Percentiles rank a stretch among this genome's conserved stretches.
These are phyloP conservation scores for Taphrorychus bicolor DNA, from an alignment of 2,888 invertebrate species.

Conservation along the genomic window DNA sequence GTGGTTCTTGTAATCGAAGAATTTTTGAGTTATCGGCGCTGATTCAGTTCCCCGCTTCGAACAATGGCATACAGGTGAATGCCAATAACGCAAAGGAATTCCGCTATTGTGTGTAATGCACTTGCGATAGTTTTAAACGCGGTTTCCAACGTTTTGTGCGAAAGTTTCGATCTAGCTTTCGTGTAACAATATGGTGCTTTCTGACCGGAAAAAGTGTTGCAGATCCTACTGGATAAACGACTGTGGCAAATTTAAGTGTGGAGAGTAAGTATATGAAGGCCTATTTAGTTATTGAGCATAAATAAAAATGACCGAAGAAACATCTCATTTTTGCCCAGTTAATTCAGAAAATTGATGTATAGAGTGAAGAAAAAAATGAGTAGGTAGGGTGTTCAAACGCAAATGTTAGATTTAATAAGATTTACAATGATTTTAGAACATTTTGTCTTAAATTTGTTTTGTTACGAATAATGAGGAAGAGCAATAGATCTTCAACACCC, in stretches of 20 bases:
- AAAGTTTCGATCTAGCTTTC: too few relatives aligned
- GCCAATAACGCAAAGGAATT: background rate
- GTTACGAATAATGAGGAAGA: too few relatives aligned
- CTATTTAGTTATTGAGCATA: background rate
- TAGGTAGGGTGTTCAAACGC: too few relatives aligned
- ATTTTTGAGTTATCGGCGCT: background rate
- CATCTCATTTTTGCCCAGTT: too few relatives aligned
- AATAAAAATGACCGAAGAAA: too few relatives aligned
- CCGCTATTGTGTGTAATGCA: background rate
- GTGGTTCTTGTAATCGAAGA: background rate
- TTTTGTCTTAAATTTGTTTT: too few relatives aligned
- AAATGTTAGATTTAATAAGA: too few relatives aligned
- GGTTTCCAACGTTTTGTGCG: too few relatives aligned
- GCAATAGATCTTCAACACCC: too few relatives aligned
- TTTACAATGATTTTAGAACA: too few relatives aligned
- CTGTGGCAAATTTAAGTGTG: conserved; percentile 3
- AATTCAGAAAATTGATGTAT: too few relatives aligned
- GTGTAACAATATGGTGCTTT: conserved; percentile 20
- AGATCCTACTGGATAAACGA: conserved; percentile 26
- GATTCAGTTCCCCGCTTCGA: conserved; percentile 11
- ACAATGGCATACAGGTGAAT: conserved; percentile 20
- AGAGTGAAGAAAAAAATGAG: too few relatives aligned
- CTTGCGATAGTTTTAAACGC: background rate
- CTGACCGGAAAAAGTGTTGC: conserved; percentile 24
- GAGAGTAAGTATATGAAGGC: background rate